Percentiles rank a stretch among this genome's conserved stretches.
These are phyloP conservation scores for Rhinella marina DNA, from an alignment of 2,797 vertebrate genomes.

Conservation along the genomic window DNA sequence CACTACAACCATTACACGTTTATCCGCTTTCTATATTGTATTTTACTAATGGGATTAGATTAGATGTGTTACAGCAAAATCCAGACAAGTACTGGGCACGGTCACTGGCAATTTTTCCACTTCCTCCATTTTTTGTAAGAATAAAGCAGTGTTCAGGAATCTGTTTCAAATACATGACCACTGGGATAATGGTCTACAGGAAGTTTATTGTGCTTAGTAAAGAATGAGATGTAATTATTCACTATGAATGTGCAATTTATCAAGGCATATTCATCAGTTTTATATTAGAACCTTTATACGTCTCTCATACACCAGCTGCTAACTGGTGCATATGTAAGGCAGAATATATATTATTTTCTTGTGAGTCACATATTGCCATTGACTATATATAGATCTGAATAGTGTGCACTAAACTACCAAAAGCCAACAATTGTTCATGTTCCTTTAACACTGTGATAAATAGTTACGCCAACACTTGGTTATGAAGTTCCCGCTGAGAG, in stretches of 20 bases:
- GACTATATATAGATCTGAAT: slow-evolving; percentile 56
- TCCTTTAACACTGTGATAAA: slow-evolving; percentile 49
- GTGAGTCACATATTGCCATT: slow-evolving; percentile 39
- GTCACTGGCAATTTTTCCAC: background rate
- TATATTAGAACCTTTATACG: background rate
- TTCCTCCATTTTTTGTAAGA: background rate
- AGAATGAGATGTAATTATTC: no score
- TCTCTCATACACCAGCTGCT: slow-evolving; percentile 12
- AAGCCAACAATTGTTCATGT: slow-evolving; percentile 43
- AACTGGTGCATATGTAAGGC: background rate
- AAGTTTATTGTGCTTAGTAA: no score
- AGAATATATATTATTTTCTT: slow-evolving; percentile 36
- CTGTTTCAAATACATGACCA: no score
- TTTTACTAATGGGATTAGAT: background rate
- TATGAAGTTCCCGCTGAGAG: slow-evolving; percentile 44
- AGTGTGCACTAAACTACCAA: slow-evolving; percentile 15
- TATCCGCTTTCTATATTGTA: background rate
- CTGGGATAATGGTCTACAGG: no score
- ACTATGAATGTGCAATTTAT: background rate
- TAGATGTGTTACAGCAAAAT: background rate
- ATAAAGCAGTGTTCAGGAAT: no score
- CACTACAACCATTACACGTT: background rate
- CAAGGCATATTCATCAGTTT: background rate
- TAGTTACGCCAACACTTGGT: slow-evolving; percentile 50
- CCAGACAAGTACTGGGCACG: background rate